Evolutionary conservation across 2,888 invertebrate species (phyloP).

Genomic region (Pemphredon lugubris): DNA sequence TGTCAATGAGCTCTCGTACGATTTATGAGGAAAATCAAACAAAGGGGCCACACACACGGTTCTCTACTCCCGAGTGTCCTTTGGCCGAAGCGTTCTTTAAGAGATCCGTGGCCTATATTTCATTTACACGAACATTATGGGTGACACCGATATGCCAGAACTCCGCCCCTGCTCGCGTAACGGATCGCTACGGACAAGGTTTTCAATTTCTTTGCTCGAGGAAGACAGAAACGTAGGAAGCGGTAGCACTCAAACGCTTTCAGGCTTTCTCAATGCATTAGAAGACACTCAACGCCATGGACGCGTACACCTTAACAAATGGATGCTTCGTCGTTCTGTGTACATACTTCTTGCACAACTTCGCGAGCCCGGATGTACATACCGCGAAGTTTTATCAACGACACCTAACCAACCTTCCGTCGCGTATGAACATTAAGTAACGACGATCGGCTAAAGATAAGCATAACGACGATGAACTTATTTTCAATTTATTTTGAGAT

Average conservation of each 20-base stretch:
- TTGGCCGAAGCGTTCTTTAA: slow-evolving; percentile 1
- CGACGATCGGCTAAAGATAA: no score
- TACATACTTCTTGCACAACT: no score
- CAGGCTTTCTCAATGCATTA: slow-evolving; percentile 43
- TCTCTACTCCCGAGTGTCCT: background rate
- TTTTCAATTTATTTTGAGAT: no score
- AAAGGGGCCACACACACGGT: background rate
- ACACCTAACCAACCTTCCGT: no score
- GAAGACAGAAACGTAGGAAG: slow-evolving; percentile 19
- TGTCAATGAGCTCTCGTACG: background rate
- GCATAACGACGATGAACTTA: no score
- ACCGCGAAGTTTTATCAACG: no score
- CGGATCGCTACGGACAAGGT: slow-evolving; percentile 38
- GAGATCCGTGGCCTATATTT: slow-evolving; percentile 36
- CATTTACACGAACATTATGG: slow-evolving; percentile 13
- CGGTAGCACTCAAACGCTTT: slow-evolving; percentile 31
- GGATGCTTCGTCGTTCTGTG: slow-evolving; percentile 38
- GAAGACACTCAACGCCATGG: slow-evolving; percentile 29
- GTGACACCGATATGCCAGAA: slow-evolving; percentile 34
- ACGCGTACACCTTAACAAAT: slow-evolving; percentile 45
- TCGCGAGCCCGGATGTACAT: no score
- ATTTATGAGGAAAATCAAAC: background rate
- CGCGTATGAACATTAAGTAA: no score
- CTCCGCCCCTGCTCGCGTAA: slow-evolving; percentile 34
- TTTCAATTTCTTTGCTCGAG: slow-evolving; percentile 52